phyloP scores from a whole-genome alignment of 2,113 vertebrate species.

The Australoheros scitulus region DNA sequence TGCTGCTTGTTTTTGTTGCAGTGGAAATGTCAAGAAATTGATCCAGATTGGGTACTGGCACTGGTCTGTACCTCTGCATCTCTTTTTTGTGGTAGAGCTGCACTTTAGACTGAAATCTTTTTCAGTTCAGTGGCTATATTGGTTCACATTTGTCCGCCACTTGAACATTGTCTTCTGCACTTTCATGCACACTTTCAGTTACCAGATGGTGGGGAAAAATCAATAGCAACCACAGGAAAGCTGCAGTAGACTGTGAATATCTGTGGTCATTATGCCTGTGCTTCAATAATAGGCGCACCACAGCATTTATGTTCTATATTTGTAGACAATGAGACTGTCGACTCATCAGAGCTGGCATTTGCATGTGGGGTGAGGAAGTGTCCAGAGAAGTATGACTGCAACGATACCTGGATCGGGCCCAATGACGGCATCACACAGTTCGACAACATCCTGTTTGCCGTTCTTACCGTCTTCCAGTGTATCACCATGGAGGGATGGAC shows the following conservation, averaged over 20 bases:
- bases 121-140: not conserved
- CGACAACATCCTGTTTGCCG: conserved; percentile 98
- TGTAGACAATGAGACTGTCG: conserved; percentile 90
- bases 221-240: not conserved
- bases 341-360: conserved; percentile 85
- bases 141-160: not conserved
- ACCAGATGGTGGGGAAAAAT: not conserved
- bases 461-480: conserved; percentile 98
- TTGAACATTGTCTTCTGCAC: not conserved
- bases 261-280: not conserved
- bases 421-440: conserved; percentile 99
- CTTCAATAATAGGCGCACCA: not conserved
- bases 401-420: conserved; percentile 92
- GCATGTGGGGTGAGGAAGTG: conserved; percentile 81
- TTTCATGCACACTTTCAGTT: not conserved
- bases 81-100: not conserved
- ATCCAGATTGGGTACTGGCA: not conserved
- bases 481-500: conserved; percentile 99
- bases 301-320: not conserved
- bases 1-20: not conserved
- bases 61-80: not conserved
- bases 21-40: not conserved
- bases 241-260: not conserved
- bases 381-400: conserved; percentile 85
- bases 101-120: not conserved